phyloP scores from a whole-genome alignment of 2,113 vertebrate genomes.

The Castor canadensis region DNA sequence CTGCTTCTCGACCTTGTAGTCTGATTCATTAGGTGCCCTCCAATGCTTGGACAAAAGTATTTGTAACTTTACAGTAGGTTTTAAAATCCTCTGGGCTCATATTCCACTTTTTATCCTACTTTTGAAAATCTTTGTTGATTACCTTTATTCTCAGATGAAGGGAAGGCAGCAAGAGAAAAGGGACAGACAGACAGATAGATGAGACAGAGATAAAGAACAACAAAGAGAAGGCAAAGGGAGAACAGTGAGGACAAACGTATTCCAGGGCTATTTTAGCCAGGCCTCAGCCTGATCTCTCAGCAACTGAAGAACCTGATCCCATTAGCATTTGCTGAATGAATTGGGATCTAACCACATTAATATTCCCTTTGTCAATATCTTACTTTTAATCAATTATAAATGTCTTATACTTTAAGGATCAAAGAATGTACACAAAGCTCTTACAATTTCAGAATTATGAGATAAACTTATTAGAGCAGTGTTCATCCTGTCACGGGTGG shows the following conservation, averaged over 20 bases:
- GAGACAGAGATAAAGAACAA: background rate
- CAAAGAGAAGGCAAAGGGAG: background rate
- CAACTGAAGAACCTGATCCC: background rate
- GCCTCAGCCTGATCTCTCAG: background rate
- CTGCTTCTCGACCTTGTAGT: background rate
- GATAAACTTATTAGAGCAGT: background rate
- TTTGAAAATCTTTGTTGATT: background rate
- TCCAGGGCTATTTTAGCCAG: background rate
- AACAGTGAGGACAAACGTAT: background rate
- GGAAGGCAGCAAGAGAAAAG: background rate
- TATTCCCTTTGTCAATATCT: background rate
- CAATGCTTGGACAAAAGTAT: background rate
- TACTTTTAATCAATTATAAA: constrained; percentile 11
- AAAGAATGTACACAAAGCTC: background rate
- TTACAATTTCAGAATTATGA: background rate
- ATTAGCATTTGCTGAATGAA: background rate
- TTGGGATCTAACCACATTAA: background rate
- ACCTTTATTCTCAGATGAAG: background rate
- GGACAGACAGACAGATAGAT: background rate
- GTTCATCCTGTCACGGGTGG: background rate
- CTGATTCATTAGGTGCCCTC: background rate
- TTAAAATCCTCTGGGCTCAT: background rate
- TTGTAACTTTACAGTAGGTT: background rate
- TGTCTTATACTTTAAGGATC: background rate
- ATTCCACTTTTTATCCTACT: background rate